Evolutionary conservation across 2,888 invertebrate genomes (phyloP).

Genomic region (Coremacera marginata): DNA sequence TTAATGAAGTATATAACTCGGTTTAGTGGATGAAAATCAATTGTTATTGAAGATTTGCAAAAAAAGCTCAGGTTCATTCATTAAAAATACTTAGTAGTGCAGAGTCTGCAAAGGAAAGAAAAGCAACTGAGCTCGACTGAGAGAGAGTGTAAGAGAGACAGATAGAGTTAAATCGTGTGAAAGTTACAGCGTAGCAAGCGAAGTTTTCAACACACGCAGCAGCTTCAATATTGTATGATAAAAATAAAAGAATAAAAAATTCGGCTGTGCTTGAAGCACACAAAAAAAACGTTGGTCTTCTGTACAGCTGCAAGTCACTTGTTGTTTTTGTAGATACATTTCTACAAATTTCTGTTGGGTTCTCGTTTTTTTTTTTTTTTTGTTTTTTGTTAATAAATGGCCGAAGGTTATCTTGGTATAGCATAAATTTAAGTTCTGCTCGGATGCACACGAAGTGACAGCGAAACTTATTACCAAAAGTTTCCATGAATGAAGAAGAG

Average conservation of each 20-base stretch:
- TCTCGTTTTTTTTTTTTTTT: neutral
- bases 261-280: neutral
- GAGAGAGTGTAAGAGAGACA: neutral
- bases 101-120: neutral
- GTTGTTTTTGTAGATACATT: neutral
- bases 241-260: neutral
- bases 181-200: neutral
- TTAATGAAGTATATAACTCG: slow-evolving; percentile 4
- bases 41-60: neutral
- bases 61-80: slow-evolving; percentile 56
- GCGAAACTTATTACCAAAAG: neutral
- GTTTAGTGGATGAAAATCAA: neutral
- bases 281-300: neutral
- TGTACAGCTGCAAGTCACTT: neutral
- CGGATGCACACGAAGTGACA: neutral
- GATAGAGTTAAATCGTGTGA: neutral
- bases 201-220: neutral
- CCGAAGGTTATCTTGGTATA: too few species aligned
- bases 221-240: too few species aligned
- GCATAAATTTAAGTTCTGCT: neutral
- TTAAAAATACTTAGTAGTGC: slow-evolving; percentile 43
- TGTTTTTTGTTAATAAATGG: neutral
- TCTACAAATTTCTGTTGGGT: neutral
- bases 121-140: neutral
- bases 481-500: slow-evolving; percentile 31